Evolutionary conservation across 1,140 invertebrate species (phyloP).

Genomic region (Cryptotermes secundus): DNA sequence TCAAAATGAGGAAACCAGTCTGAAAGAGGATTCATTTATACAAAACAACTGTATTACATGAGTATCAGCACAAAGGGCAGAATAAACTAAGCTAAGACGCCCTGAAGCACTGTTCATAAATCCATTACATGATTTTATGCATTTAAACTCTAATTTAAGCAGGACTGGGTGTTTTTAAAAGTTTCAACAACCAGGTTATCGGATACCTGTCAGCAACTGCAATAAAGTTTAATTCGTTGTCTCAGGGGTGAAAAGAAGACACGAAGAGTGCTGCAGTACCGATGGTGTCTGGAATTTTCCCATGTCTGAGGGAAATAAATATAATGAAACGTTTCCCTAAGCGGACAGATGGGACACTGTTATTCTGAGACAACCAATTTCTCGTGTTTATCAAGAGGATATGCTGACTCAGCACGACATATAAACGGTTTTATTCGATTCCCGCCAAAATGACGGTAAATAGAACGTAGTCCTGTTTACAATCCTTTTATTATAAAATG

Average conservation of each 20-base stretch:
- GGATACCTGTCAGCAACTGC: no score
- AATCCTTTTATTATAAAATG: not conserved
- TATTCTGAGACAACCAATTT: not conserved
- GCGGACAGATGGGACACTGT: not conserved
- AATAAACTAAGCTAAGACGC: no score
- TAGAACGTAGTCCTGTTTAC: not conserved
- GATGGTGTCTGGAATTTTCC: not conserved
- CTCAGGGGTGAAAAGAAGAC: not conserved
- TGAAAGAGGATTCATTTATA: no score
- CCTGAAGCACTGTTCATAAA: no score
- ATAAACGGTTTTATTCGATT: not conserved
- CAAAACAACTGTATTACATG: no score
- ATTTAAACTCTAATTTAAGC: no score
- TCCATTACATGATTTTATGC: no score
- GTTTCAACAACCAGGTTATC: no score
- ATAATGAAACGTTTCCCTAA: not conserved
- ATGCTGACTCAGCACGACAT: not conserved
- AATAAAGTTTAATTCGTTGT: not conserved
- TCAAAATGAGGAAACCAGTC: no score
- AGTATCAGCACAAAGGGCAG: no score
- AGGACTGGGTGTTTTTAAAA: no score
- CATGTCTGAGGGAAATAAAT: not conserved
- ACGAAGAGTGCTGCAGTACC: not conserved
- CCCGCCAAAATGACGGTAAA: slow-evolving; percentile 3
- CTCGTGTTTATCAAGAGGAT: not conserved